Conservation (phyloP, 2,113 vertebrate genomes). For the Prolemur simus region DNA sequence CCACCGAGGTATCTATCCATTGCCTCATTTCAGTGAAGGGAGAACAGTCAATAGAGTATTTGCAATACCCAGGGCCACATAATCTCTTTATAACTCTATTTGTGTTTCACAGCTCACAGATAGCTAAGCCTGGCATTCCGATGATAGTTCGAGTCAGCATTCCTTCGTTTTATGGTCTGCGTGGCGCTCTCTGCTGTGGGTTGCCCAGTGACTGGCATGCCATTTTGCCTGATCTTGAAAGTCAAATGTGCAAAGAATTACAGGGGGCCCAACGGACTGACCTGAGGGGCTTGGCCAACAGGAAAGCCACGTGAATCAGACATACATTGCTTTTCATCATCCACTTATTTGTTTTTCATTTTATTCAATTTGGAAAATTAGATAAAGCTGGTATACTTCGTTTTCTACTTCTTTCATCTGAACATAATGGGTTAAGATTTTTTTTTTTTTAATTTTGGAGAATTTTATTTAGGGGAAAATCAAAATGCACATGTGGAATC, state of each 20-base stretch:
- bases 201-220: not conserved
- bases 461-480: conserved; percentile 56
- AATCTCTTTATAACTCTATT: conserved; percentile 18
- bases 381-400: conserved; percentile 56
- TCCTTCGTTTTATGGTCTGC: not conserved
- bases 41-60: not conserved
- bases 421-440: conserved; percentile 40
- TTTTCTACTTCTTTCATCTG: conserved; percentile 61
- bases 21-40: not conserved
- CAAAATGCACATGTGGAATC: conserved; percentile 51
- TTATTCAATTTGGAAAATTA: conserved; percentile 72
- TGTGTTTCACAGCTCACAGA: not conserved
- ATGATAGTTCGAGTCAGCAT: not conserved
- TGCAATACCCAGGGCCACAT: not conserved
- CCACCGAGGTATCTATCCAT: conserved; percentile 30
- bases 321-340: conserved; percentile 51
- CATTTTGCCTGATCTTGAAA: not conserved
- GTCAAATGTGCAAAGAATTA: conserved; percentile 56
- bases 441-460: conserved; percentile 33
- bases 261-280: conserved; percentile 17
- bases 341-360: conserved; percentile 63
- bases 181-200: not conserved
- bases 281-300: conserved; percentile 25
- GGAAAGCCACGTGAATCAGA: conserved; percentile 44
- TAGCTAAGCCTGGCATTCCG: not conserved